Evolutionary conservation across 2,888 invertebrate genomes (phyloP).

Genomic region (Heliconius sara): DNA sequence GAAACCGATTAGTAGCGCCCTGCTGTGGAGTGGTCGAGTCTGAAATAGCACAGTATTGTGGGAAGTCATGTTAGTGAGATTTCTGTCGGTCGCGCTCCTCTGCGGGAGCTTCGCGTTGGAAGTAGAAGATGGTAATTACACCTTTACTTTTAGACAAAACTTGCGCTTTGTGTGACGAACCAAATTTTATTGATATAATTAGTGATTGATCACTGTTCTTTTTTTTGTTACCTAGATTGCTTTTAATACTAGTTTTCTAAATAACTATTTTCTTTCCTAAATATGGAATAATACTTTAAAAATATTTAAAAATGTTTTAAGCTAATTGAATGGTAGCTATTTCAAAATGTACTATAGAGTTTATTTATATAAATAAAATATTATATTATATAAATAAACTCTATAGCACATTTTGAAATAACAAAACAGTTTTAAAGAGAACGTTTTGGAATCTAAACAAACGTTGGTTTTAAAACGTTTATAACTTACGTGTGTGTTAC

Average conservation of each 20-base stretch:
- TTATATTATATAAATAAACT: too few relatives aligned
- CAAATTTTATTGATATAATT: too few relatives aligned
- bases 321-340: background rate
- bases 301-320: background rate
- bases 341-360: background rate
- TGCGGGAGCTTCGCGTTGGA: background rate
- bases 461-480: constrained; percentile 4
- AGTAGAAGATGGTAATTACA: background rate
- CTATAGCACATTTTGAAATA: too few relatives aligned
- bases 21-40: background rate
- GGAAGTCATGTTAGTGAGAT: background rate
- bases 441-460: constrained; percentile 14
- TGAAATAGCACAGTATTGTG: background rate
- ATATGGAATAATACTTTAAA: too few relatives aligned
- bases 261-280: too few relatives aligned
- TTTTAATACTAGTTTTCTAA: too few relatives aligned
- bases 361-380: too few relatives aligned
- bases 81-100: background rate
- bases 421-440: background rate
- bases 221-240: too few relatives aligned
- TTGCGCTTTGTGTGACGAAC: too few relatives aligned
- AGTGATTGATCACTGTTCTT: too few relatives aligned
- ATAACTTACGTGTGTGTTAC: background rate
- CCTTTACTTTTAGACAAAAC: too few relatives aligned
- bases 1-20: background rate